These are phyloP conservation scores for Sweltsa coloradensis DNA, from an alignment of 1,140 invertebrate species.

Conservation along the genomic window DNA sequence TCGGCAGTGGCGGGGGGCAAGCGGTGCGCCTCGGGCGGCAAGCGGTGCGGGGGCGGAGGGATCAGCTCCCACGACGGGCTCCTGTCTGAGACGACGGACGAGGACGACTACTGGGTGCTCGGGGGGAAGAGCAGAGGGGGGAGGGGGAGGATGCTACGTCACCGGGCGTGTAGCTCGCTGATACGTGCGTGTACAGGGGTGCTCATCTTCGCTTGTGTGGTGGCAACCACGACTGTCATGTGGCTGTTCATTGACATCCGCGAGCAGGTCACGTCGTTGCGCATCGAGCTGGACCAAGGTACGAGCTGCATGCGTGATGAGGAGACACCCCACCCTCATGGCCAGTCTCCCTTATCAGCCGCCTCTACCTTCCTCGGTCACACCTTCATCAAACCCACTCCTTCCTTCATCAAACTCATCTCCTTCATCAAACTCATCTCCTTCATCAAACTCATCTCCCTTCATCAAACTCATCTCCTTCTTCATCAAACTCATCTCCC, in stretches of 20 bases:
- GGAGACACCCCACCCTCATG: too few species aligned
- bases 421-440: too few species aligned
- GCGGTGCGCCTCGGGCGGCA: constrained; percentile 36
- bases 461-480: too few species aligned
- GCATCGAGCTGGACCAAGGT: constrained; percentile 55
- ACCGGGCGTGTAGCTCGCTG: constrained; percentile 32
- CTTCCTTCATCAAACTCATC: too few species aligned
- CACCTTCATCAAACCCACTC: too few species aligned
- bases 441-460: too few species aligned
- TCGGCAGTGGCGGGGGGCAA: constrained; percentile 20
- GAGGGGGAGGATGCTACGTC: constrained; percentile 10
- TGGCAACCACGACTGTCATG: constrained; percentile 47
- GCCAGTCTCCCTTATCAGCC: too few species aligned
- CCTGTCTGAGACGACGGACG: constrained; percentile 13
- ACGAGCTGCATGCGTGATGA: too few species aligned
- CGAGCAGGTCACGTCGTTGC: constrained; percentile 46
- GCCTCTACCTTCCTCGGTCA: too few species aligned
- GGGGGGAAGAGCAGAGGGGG: constrained; percentile 24
- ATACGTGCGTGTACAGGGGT: constrained; percentile 44
- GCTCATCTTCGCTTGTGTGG: constrained; percentile 45
- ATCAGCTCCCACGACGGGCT: constrained; percentile 21
- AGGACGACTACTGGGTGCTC: constrained; percentile 24
- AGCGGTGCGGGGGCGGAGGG: constrained; percentile 34
- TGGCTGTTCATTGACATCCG: constrained; percentile 56
- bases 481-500: too few species aligned